phyloP scores from a whole-genome alignment of 2,888 invertebrate genomes.

The Protonemura montana region DNA sequence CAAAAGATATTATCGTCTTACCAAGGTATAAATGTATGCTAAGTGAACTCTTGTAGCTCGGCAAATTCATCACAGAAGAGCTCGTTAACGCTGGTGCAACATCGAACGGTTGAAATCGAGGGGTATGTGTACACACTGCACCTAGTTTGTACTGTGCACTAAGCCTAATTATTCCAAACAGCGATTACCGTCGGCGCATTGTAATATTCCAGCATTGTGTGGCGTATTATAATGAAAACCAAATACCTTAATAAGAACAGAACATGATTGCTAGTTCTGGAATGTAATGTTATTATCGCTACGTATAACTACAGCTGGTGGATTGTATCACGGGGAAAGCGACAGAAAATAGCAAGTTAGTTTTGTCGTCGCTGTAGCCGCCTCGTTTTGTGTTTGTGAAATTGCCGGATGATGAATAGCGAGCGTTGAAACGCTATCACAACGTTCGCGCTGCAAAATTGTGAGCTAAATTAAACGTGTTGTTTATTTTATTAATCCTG shows the following conservation, averaged over 20 bases:
- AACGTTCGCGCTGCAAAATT: not conserved
- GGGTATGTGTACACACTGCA: not conserved
- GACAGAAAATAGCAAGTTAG: not conserved
- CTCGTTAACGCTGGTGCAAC: not conserved
- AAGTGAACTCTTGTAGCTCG: not conserved
- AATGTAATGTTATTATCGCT: not conserved
- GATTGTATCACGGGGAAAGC: not conserved
- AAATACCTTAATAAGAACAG: slow-evolving; percentile 5
- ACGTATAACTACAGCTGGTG: not conserved
- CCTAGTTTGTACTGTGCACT: not conserved
- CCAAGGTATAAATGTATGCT: not conserved
- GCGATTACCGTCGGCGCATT: not conserved
- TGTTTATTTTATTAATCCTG: not conserved
- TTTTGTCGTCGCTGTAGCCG: not conserved
- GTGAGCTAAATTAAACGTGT: not conserved
- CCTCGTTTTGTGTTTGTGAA: not conserved
- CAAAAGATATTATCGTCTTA: not conserved
- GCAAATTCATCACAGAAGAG: not conserved
- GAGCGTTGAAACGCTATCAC: not conserved
- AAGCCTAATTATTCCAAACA: not conserved
- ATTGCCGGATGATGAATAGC: not conserved
- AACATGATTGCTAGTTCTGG: slow-evolving; percentile 4
- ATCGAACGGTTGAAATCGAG: not conserved
- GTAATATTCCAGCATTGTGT: not conserved
- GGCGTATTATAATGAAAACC: not conserved